A percentile compares a stretch with the other conserved stretches of the same genome.
Conservation (phyloP, 2,888 invertebrate genomes). For the Timandra comae region DNA sequence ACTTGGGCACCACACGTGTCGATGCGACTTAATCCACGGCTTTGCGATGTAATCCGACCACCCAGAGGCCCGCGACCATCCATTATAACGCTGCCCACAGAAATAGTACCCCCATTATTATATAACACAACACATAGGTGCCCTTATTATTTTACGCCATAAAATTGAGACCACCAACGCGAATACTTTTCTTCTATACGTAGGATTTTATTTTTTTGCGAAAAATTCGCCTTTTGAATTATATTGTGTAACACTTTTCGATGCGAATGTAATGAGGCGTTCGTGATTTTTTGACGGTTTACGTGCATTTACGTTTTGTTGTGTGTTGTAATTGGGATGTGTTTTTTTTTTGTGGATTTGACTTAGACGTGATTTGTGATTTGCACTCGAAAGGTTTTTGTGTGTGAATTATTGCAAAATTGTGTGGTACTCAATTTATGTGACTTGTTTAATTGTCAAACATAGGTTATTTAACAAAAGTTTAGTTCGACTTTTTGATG, state of each 20-base stretch:
- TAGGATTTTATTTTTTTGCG: no score
- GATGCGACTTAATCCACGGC: slow-evolving; percentile 65
- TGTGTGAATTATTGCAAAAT: no score
- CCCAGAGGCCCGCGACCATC: slow-evolving; percentile 52
- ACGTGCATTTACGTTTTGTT: slow-evolving; percentile 35
- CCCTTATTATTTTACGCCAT: slow-evolving; percentile 66
- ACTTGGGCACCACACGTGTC: slow-evolving; percentile 68
- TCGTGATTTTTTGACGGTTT: slow-evolving; percentile 68
- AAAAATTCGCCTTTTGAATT: slow-evolving; percentile 11
- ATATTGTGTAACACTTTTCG: slow-evolving; percentile 20
- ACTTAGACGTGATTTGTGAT: slow-evolving; percentile 12
- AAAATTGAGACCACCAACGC: slow-evolving; percentile 69
- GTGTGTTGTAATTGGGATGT: slow-evolving; percentile 24
- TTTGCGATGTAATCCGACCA: slow-evolving; percentile 70
- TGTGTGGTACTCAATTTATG: no score
- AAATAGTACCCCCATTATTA: slow-evolving; percentile 66
- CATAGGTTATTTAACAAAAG: no score
- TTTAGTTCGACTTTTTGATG: no score
- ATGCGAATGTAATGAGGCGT: slow-evolving; percentile 65
- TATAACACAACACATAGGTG: slow-evolving; percentile 60
- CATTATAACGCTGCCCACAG: slow-evolving; percentile 57
- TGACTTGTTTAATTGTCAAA: no score
- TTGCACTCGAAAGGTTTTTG: neutral
- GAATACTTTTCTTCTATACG: slow-evolving; percentile 26
- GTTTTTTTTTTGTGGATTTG: slow-evolving; percentile 24